Base-by-base conservation (phyloP, 1,140 invertebrate genomes). In the Micrasema minimum region DNA sequence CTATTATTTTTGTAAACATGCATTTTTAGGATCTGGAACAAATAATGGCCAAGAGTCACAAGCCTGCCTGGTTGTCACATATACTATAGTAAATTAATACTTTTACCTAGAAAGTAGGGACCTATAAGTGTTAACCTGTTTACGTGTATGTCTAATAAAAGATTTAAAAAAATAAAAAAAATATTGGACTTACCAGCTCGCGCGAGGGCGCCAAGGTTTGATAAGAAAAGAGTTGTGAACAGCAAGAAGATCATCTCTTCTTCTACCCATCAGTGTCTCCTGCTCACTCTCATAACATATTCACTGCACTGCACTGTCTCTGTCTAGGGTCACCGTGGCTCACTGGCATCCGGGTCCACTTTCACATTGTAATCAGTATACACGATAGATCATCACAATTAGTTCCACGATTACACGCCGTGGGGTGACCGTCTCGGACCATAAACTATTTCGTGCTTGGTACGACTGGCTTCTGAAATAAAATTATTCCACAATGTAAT, bases 161-260 rank as follows among this genome's bases (percentile, higher is more conserved):
- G 26, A 31, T 31, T 31, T 31, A 31, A 31, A 31, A 31, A 31
- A 31, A 31, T 31, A 31, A n/a, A n/a, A n/a, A 31, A 50, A 35
- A 26, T 22, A 12, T 37, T 16, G 12, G 53, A 75, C 73, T 75
- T 46, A 75, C 73, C 73, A 66, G 73, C 73, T 53, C 51, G 22
- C 41, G 59, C 26, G 43, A 45, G 18, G 22, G 48, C 53, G 68
- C 41, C 51, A 48, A 48, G 59, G 14, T 55, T 61, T 23, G 70
- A 66, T 66, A 75, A 57, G 48, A 71, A 59, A 61, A 75, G 59
- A 66, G 50, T 71, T 35, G 69, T 69, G 57, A 68, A 62, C 46
- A 75, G 69, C 53, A 71, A 57, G 46, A 72, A 23, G 66, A 65
- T 62, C 73, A 75, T 75, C 11, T 68, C 64, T 75, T 66, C 69